Evolutionary conservation across 2,888 invertebrate species (phyloP), one percentile per base, ranked within the genome.

Genomic region (Eupeodes latifasciatus): DNA sequence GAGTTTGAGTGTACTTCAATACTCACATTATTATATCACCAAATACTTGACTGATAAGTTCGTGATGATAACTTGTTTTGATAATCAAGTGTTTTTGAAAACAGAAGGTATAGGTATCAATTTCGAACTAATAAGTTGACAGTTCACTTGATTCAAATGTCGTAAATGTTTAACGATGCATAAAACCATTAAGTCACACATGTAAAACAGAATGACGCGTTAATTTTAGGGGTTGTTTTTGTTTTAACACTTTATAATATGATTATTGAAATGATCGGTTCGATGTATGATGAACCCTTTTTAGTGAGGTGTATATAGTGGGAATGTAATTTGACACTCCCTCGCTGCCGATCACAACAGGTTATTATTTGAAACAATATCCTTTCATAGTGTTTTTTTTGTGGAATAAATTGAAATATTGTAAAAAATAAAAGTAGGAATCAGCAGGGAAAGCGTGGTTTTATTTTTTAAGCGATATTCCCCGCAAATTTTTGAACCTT

Each of bases 291-390:
- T 69, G 11, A 55, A 19, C 16, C 40, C 55, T 14, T 71, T 69
- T 71, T 14, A 19, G 40, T 16, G 40, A 69, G 12, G 19, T 69
- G 27, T 1, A 34, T 1, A 34, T 55, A 27, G 27, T 2, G 27
- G 27, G 27, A 27, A 27, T 55, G 71, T 16, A 71, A 71, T 55
- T 71, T 71, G 71, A 71, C 19, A 71, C 71, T 71, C 71, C 53
- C 69, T 55, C 5, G 5, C 4, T 6, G 2, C 0, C 19, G 71
- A 55, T 71, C 71, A 55, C 71, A 71, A 71, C 71, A 71, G 71
- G 53, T 71, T 71, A 7, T 36, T 67, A n/a, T 62, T 36, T n/a
- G 2, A 47, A 47, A 47, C 40, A 40, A 9, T 40, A 5, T 4
- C 5, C 5, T 40, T 40, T 12, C 51, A 27, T 27, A 2, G 1